Base-by-base conservation (phyloP, 2,113 vertebrate genomes). In the Neoarius graeffei region DNA sequence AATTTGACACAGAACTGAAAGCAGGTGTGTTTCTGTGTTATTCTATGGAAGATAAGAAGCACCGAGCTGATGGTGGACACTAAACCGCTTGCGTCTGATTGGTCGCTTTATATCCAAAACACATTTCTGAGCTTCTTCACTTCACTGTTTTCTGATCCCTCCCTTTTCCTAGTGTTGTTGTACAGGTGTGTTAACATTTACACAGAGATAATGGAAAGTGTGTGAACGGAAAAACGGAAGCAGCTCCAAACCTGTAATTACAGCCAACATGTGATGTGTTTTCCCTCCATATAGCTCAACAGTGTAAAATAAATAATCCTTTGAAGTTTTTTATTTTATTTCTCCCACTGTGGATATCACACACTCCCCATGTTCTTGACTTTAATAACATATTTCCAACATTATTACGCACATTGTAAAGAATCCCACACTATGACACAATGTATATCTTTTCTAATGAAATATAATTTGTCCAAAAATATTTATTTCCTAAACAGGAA, bases 171-270 rank as follows among this genome's bases (percentile, higher is more conserved):
- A 25, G 20, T 76, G 73, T 76, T 52, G 42, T n/a, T 52, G 23
- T 52, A 77, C 74, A 77, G 74, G 74, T 77, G 74, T 77, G 74
- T 77, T 77, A 77, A 52, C 74, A 52, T 77, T 77, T 77, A 77
- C 74, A 52, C 74, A 77, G 3, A 15, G 74, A 52, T 52, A 25
- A 52, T 77, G 74, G 74, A 77, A 52, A 52, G 50, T n/a, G 48
- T 77, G 74, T n/a, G 74, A 77, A 20, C 4, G 23, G 73, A 52
- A 25, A 52, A 76, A n/a, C 23, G 48, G 74, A 77, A 77, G 23
- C 23, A n/a, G 74, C 74, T 77, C 23, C 74, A 14, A 52, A 23
- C 23, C 74, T 77, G 74, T n/a, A 76, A 76, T 76, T 76, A 76
- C 20, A 77, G 48, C 4, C 20, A n/a, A 25, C 23, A 6, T n/a